Evolutionary conservation across 2,113 vertebrate genomes (phyloP).

Genomic region (Zosterops lateralis): DNA sequence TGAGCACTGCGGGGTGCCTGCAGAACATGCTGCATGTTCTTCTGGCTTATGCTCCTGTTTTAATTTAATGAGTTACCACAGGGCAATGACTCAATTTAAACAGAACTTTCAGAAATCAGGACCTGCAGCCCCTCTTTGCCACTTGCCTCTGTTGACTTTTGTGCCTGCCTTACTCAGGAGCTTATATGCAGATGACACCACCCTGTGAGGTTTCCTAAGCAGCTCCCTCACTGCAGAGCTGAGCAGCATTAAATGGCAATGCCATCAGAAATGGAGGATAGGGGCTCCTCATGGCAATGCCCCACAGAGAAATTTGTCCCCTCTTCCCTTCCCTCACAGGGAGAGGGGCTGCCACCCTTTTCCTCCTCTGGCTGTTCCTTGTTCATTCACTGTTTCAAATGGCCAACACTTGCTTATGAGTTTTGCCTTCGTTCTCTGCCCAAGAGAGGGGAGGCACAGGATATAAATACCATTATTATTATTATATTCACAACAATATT

Average conservation of each 20-base stretch:
- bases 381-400: not conserved
- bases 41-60: not conserved
- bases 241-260: not conserved
- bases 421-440: not conserved
- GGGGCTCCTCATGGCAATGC: rapidly evolving
- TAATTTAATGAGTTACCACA: not conserved
- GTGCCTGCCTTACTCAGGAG: not conserved
- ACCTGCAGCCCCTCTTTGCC: not conserved
- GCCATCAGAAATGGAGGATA: not conserved
- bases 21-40: not conserved
- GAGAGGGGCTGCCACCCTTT: not conserved
- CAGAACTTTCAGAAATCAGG: not conserved
- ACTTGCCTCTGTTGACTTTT: not conserved
- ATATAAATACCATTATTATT: not conserved
- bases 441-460: not conserved
- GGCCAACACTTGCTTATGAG: not conserved
- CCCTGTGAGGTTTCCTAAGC: not conserved
- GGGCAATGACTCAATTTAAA: not conserved
- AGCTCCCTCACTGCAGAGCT: not conserved
- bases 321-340: not conserved
- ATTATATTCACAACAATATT: not conserved
- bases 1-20: not conserved
- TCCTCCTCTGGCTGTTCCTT: not conserved
- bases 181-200: not conserved
- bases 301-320: not conserved